phyloP scores from a whole-genome alignment of 2,113 vertebrate genomes.

The Myanophis thanlyinensis region DNA sequence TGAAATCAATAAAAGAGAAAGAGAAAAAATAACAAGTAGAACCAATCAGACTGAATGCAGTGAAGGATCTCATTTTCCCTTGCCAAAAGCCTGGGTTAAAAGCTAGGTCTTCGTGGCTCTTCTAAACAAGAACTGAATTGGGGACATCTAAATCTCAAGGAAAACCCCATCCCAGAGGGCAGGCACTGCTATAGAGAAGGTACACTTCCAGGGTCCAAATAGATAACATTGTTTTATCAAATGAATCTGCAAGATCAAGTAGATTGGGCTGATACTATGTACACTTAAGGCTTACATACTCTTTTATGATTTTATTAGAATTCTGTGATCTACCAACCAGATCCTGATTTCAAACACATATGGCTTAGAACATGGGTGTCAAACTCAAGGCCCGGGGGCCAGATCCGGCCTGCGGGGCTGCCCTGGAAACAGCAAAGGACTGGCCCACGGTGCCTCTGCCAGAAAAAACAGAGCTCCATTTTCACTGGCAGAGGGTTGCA shows the following conservation, averaged over 20 bases:
- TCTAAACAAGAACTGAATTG: not conserved
- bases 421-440: too few species aligned
- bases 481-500: too few species aligned
- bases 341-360: not conserved
- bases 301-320: not conserved
- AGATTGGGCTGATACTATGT: not conserved
- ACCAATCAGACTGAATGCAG: not conserved
- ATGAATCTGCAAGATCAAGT: not conserved
- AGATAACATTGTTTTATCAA: not conserved
- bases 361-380: too few species aligned
- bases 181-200: not conserved
- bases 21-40: not conserved
- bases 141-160: not conserved
- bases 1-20: not conserved
- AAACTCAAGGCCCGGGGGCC: too few species aligned
- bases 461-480: too few species aligned
- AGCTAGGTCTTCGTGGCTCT: not conserved
- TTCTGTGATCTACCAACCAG: not conserved
- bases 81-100: not conserved
- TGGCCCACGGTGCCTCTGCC: too few species aligned
- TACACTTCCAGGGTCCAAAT: not conserved
- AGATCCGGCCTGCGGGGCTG: too few species aligned
- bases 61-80: not conserved
- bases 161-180: not conserved
- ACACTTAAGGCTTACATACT: not conserved